Evolutionary conservation across 2,888 invertebrate species (phyloP), one percentile per base, ranked within the genome.

Genomic region (Iselma pallidipennis): DNA sequence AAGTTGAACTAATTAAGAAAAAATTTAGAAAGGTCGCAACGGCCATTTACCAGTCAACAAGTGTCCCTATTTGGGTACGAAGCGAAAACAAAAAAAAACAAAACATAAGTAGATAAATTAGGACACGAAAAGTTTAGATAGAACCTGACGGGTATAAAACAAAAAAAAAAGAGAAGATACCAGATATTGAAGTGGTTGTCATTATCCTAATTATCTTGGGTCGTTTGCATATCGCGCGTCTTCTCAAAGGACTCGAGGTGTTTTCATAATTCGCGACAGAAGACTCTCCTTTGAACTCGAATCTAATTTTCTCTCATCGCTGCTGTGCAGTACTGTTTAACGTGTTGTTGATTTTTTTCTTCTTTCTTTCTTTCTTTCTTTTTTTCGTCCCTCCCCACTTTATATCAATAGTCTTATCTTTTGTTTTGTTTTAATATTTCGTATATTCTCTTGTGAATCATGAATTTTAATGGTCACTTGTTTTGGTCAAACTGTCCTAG

Each of bases 131-230:
- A 57, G 63, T 62, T 37, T 16, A 66, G 58, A 63, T 63, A 63
- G 59, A 59, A 57, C 53, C 57, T 55, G 49, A 12, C 31, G 9
- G 52, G 52, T 29, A n/a, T n/a, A n/a, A n/a, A n/a, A n/a, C n/a
- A n/a, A n/a, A 9, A 42, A 53, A 61, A 59, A 59, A 56, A 56
- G 59, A 56, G 51, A 2, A 59, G 59, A 23, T 7, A 23, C 25
- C 42, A 42, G 7, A 29, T 79, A 78, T 78, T 78, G 79, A 79
- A 81, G 80, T 80, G 80, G 80, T 78, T 78, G 79, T 79, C 80
- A 80, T 81, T 80, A 80, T 80, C 80, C 81, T 81, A 82, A 82
- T 82, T 82, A 82, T 81, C 78, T 76, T 78, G 77, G 42, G 80
- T 80, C 80, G 80, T 82, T 82, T 81, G 80, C 81, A 80, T 80